These are phyloP conservation scores for Eurypyga helias DNA, from an alignment of 2,113 vertebrate genomes.

Conservation along the genomic window DNA sequence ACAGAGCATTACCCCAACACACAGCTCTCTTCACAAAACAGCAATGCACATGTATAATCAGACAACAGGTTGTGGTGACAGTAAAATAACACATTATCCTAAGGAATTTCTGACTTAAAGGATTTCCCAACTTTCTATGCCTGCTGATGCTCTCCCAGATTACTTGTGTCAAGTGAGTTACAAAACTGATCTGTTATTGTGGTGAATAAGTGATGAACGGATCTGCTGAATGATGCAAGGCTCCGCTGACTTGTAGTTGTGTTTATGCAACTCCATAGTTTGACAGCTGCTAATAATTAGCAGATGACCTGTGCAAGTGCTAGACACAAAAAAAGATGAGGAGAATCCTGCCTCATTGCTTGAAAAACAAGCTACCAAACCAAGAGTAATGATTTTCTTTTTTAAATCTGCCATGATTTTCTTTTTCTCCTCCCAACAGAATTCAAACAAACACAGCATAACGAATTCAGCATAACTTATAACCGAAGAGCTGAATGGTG, in stretches of 20 bases:
- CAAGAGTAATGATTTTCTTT: background rate
- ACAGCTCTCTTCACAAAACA: background rate
- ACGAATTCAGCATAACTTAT: slow-evolving; percentile 34
- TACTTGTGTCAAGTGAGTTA: slow-evolving; percentile 31
- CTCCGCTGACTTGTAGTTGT: slow-evolving; percentile 52
- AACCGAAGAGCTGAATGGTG: slow-evolving; percentile 63
- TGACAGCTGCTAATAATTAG: slow-evolving; percentile 77
- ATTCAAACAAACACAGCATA: background rate
- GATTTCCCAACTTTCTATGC: slow-evolving; percentile 29
- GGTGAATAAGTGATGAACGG: slow-evolving; percentile 27
- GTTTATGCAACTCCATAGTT: slow-evolving; percentile 64
- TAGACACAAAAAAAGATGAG: background rate
- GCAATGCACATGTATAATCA: background rate
- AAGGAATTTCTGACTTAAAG: slow-evolving; percentile 20
- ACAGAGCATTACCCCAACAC: background rate
- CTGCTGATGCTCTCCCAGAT: slow-evolving; percentile 7
- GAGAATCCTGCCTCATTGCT: slow-evolving; percentile 34
- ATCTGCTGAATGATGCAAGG: slow-evolving; percentile 57
- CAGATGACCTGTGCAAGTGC: slow-evolving; percentile 52
- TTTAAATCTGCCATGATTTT: slow-evolving; percentile 21
- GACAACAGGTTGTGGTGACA: slow-evolving; percentile 20
- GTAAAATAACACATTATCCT: background rate
- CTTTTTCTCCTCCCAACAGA: slow-evolving; percentile 45
- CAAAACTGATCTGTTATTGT: slow-evolving; percentile 59
- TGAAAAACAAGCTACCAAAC: slow-evolving; percentile 48